Base-by-base conservation (phyloP, 2,797 vertebrate species). In the Gadopsis marmoratus region DNA sequence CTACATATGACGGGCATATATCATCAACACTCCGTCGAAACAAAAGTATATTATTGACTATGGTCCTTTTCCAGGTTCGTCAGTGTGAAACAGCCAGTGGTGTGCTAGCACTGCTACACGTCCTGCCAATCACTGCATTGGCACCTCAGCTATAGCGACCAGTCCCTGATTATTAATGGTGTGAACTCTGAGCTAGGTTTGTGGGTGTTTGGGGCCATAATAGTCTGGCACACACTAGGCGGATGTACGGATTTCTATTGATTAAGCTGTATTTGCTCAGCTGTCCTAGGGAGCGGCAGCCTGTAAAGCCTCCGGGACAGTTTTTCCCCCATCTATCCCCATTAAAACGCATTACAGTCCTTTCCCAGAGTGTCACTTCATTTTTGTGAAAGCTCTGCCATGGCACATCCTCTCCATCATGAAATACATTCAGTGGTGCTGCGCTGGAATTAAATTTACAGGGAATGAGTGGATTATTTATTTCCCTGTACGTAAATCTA, bases 271-370 rank as follows among this genome's bases (percentile, higher is more conserved):
- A 76, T 90, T 85, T 87, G 80, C 81, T 90, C 77, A 81, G 89
- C 74, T 78, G 76, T 89, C 82, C 78, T 31, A 1, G n/a, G 47
- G 65, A 83, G 77, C 53, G 1, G 51, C 79, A 79, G 81, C 47
- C 74, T 70, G 74, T 78, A 69, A 68, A 70, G 41, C 87, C 76
- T 71, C 56, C 48, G 74, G 85, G 85, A 82, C 56, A 41, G 33
- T 78, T 85, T 79, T 26, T 79, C 67, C 37, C 1, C 72, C 82
- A 89, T 91, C 74, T 66, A 86, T 67, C 80, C 78, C 71, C 78
- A 91, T 94, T 87, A 91, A 76, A 68, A 70, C 76, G 72, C 67
- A 89, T 91, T 89, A 84, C 66, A 16, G 72, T 76, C 72, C 77
- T 83, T 75, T 70, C 75, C 76, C 50, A 55, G 61, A 86, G 79